Base-by-base conservation (phyloP, 2,888 invertebrate species). In the Leptarthrus brevirostris region DNA sequence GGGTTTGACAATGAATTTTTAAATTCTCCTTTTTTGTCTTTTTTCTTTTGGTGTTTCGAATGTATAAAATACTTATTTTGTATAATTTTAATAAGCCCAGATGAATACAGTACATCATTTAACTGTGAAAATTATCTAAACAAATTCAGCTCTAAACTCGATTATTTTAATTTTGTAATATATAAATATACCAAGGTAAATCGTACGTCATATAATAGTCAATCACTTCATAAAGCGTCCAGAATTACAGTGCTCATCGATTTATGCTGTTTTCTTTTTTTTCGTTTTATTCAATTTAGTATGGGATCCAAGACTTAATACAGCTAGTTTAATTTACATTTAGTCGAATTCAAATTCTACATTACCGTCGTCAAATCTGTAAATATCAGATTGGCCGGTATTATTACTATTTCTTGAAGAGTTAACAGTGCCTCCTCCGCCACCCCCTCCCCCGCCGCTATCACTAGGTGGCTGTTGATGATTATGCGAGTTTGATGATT, bases 291-390 rank as follows among this genome's bases (percentile, higher is more conserved):
- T 61, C 3, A n/a, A 22, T 36, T 61, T 36, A 18, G 4, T 61
- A 18, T 18, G 34, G n/a, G 20, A 61, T 54, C 18, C 24, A 54
- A 34, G 36, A 52, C 4, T 52, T 26, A 69, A 69, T 69, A 36
- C 52, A 69, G 24, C 69, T 71, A 71, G 54, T 52, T 73, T 64
- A 26, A 26, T 66, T 56, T 44, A 44, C 14, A 20, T 40, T 77
- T 78, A 79, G 76, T 79, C 79, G 75, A 78, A 78, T 71, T 79
- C 77, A 77, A 79, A 81, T 77, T 82, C 83, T 77, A 83, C 81
- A 79, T 83, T 83, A 76, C 82, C 83, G 76, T 84, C 84, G 61
- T 84, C 85, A 77, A 82, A 83, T 74, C 82, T 82, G 77, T 78
- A 75, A 76, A 78, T 56, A 74, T 69, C 72, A 10, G 61, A 69